These are phyloP conservation scores for Oxycera nigricornis DNA, from an alignment of 2,888 invertebrate species.

Conservation along the genomic window DNA sequence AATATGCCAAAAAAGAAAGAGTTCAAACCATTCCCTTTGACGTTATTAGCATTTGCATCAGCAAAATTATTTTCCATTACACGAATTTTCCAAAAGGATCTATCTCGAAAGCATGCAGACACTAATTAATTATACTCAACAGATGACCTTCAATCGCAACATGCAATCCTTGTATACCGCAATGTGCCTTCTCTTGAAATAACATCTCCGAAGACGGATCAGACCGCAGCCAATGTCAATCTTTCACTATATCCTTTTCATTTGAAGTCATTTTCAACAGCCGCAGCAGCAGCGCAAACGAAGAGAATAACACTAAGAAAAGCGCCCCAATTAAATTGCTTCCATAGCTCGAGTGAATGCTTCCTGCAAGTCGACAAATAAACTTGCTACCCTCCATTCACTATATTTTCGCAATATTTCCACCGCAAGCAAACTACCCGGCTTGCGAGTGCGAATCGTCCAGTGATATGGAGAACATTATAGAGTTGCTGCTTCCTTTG, in stretches of 20 bases:
- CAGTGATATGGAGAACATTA: neutral
- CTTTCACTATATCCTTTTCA: neutral
- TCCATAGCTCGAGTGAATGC: conserved; percentile 17
- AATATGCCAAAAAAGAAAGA: too few species aligned
- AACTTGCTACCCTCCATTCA: neutral
- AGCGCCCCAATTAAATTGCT: conserved; percentile 24
- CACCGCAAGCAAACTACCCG: neutral
- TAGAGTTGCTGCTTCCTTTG: neutral
- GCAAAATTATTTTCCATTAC: too few species aligned
- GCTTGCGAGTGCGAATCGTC: neutral
- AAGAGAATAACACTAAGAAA: neutral
- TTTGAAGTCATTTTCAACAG: neutral
- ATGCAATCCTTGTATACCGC: too few species aligned
- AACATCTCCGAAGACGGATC: too few species aligned
- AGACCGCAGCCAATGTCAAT: neutral
- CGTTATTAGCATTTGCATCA: too few species aligned
- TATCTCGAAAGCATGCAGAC: too few species aligned
- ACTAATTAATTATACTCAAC: too few species aligned
- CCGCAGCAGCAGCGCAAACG: neutral
- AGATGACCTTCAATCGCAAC: too few species aligned
- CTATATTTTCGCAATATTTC: neutral
- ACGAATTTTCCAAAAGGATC: too few species aligned
- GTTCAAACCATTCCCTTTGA: too few species aligned
- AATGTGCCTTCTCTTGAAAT: too few species aligned
- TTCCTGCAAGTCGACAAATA: neutral